These are phyloP conservation scores for Anguilla marmorata DNA, from an alignment of 2,797 vertebrate genomes.

Conservation along the genomic window DNA sequence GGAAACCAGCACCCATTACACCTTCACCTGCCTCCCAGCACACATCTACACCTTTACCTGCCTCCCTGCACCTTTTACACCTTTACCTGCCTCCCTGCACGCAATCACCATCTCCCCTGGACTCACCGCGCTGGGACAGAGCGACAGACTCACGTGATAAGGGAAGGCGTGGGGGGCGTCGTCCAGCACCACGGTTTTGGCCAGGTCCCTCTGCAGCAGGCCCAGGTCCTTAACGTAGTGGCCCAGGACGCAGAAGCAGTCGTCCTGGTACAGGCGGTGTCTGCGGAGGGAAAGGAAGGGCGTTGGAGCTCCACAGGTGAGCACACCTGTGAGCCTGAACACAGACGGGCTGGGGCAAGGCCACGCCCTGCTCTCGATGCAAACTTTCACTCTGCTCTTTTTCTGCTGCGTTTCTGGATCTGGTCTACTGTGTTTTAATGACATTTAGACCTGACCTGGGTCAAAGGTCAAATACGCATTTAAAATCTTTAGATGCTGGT, in stretches of 20 bases:
- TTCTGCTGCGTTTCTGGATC: background rate
- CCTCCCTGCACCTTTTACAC: too few species aligned
- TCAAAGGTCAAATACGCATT: background rate
- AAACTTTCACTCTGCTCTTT: background rate
- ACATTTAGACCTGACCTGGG: background rate
- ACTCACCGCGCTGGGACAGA: constrained; percentile 53
- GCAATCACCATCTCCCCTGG: too few species aligned
- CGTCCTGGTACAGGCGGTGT: constrained; percentile 75
- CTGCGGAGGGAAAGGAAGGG: constrained; percentile 52
- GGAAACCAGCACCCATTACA: constrained; percentile 25
- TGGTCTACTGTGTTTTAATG: background rate
- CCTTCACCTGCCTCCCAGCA: background rate
- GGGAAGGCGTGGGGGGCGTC: constrained; percentile 77
- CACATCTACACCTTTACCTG: too few species aligned
- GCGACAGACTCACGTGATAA: constrained; percentile 65
- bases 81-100: too few species aligned
- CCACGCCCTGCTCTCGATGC: background rate
- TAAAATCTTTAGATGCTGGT: background rate
- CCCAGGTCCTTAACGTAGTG: constrained; percentile 83
- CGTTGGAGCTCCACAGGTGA: background rate
- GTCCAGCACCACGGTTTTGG: constrained; percentile 79
- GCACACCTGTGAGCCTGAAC: background rate
- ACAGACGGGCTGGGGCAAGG: background rate
- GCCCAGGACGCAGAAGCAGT: constrained; percentile 77
- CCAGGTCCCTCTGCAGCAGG: constrained; percentile 73